Evolutionary conservation across 1,140 invertebrate species (phyloP), one percentile per base, ranked within the genome.

Genomic region (Calycopis cecrops): DNA sequence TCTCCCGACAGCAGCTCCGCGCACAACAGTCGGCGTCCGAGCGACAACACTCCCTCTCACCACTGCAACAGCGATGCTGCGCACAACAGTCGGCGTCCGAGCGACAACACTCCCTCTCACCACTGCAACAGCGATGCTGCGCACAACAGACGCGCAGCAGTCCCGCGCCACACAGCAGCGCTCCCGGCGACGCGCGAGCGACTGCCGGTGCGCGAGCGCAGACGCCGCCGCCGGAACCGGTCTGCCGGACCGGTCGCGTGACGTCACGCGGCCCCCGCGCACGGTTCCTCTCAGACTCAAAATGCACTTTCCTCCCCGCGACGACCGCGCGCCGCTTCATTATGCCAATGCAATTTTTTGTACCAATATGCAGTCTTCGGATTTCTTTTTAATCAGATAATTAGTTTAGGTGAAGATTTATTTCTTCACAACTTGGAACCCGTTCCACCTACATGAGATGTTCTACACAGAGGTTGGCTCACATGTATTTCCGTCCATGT

Each of bases 1-100:
- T 75, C 67, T 55, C 69, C 66, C 55, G 42, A 60, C 48, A 63
- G 55, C 61, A 59, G 28, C 59, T 58, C 60, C 40, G 7, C 53
- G 11, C 48, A 38, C 35, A 28, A 6, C 21, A 28, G 21, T 28
- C 6, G 21, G 21, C 21, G 21, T 9, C 37, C 14, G 16, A 9
- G 14, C 14, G 9, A 44, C 40, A 44, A 44, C 40, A 9, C 4
- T 17, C 40, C 21, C 21, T 28, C 21, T 3, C 21, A 28, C 21
- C 2, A 28, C 21, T 2, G 21, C 2, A 28, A 28, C 21, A n/a
- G n/a, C n/a, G n/a, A n/a, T n/a, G n/a, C 60, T 35, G 7, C 53
- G 11, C 48, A 38, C 35, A 28, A 6, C 21, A 28, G 21, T 28
- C 6, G 21, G 21, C 21, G 21, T 9, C 37, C 14, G 16, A 9